phyloP scores from a whole-genome alignment of 2,113 vertebrate species.

The Colossoma macropomum region DNA sequence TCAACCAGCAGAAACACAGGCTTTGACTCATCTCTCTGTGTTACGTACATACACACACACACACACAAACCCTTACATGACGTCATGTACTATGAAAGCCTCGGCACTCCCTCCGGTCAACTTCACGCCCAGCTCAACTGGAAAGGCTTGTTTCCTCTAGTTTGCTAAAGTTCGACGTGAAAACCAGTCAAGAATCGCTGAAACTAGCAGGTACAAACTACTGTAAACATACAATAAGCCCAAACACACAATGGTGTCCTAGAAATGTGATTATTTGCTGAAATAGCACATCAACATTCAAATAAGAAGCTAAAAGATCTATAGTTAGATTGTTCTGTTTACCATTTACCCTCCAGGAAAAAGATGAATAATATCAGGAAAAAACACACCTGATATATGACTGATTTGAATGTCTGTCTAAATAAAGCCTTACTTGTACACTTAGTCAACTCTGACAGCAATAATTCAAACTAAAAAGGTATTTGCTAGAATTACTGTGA shows the following conservation, averaged over 20 bases:
- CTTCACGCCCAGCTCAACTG: conserved; percentile 73
- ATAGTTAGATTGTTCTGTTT: too few relatives aligned
- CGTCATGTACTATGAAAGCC: conserved; percentile 58
- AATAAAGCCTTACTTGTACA: not conserved
- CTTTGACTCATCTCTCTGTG: conserved; percentile 10
- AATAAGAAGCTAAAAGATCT: too few relatives aligned
- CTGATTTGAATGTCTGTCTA: not conserved
- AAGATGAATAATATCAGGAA: not conserved
- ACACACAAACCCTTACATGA: conserved; percentile 64
- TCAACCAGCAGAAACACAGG: conserved; percentile 25
- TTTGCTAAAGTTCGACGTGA: not conserved
- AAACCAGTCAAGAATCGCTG: not conserved
- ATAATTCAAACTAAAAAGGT: too few relatives aligned
- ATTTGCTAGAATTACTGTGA: too few relatives aligned
- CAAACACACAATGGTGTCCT: too few relatives aligned
- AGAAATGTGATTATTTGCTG: too few relatives aligned
- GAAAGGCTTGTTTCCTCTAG: conserved; percentile 73
- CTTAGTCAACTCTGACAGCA: too few relatives aligned
- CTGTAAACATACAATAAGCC: too few relatives aligned
- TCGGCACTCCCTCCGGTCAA: conserved; percentile 60
- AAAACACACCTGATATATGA: not conserved
- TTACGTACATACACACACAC: conserved; percentile 22
- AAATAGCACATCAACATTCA: too few relatives aligned
- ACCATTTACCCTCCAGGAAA: not conserved
- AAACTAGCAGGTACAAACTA: not conserved